Base-by-base conservation (phyloP, 2,888 invertebrate genomes). In the Heliconius cydno region DNA sequence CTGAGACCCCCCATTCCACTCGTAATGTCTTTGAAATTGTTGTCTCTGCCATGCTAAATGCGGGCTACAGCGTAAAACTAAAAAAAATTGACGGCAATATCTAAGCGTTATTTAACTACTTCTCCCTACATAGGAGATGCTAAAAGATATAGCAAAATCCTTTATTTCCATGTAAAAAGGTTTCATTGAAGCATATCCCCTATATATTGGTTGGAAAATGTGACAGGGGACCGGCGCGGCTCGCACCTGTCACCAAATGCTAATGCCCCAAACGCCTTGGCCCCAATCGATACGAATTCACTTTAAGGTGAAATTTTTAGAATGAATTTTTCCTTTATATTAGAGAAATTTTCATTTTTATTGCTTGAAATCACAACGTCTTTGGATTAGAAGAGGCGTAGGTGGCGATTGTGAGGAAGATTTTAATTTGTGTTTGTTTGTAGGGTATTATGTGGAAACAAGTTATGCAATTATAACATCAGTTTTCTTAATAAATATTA, bases 201-300 rank as follows among this genome's bases (percentile, higher is more conserved):
- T 60, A 60, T 70, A 77, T 77, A 71, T 57, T 63, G 63, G 75
- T 38, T 71, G 75, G 77, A 65, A 79, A 80, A 79, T 78, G 76
- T 81, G 75, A 80, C 81, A 68, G 71, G 57, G 72, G 78, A 74
- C 68, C 79, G 80, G 83, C 83, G 85, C 89, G 84, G 84, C 87
- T 88, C 86, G 88, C 89, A 91, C 92, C 93, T 92, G 93, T 89
- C 92, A 91, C 93, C 90, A 84, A 91, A 93, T 92, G 92, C 90
- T 91, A 92, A 93, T 92, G 86, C 85, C 63, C 75, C 70, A 63
- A 76, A 68, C 72, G 78, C 34, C 79, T 66, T 60, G 77, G 66
- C 77, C 74, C 67, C 76, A 72, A 80, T 80, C 80, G 78, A 80
- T 80, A 80, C 15, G 72, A 63, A 75, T 65, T 75, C 74, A 65